Base-by-base conservation (phyloP, 2,888 invertebrate genomes). In the Branchinecta sandiegonensis region DNA sequence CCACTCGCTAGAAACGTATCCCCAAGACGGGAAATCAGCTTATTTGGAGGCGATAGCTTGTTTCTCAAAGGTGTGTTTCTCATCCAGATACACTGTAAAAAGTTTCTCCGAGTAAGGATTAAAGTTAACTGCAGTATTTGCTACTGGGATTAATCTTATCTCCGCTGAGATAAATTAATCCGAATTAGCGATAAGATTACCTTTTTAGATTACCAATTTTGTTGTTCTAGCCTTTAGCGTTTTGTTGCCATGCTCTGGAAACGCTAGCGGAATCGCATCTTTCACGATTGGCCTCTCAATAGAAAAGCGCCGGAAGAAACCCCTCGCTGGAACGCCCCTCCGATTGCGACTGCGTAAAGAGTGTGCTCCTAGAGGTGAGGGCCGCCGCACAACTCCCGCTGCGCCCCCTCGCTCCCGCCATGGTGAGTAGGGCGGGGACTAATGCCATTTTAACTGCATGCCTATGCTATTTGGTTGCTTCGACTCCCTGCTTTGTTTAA, bases 281-380 rank as follows among this genome's bases (percentile, higher is more conserved):
- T 91, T 94, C 79, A 88, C 87, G 74, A 88, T 93, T 77, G 90
- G 92, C 72, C 81, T 94, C 73, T 83, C 88, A 75, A 88, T 94
- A 75, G 86, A 89, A 79, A 88, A 85, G 76, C 84, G 88, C 73
- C 86, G 86, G 78, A 87, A 88, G 71, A 83, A 85, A 77, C 86
- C 89, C 72, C 80, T 93, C 74, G 87, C 88, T 76, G 92, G 92
- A 76, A 93, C 91, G 76, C 93, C 93, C 71, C 81, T 94, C 75
- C 84, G 90, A 75, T 83, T 93, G 77, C 87, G 86, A 79, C 83
- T 93, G 77, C 86, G 89, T 80, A 93, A 93, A 85, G 92, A 93
- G 84, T 94, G 93, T 83, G 87, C 89, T 79, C 88, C 89, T 83
- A 87, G 89, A 86, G 89, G 90, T 89, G 86, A 86, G 86, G 86